Conservation (phyloP, 1,140 invertebrate species). For the Drosophila yakuba region DNA sequence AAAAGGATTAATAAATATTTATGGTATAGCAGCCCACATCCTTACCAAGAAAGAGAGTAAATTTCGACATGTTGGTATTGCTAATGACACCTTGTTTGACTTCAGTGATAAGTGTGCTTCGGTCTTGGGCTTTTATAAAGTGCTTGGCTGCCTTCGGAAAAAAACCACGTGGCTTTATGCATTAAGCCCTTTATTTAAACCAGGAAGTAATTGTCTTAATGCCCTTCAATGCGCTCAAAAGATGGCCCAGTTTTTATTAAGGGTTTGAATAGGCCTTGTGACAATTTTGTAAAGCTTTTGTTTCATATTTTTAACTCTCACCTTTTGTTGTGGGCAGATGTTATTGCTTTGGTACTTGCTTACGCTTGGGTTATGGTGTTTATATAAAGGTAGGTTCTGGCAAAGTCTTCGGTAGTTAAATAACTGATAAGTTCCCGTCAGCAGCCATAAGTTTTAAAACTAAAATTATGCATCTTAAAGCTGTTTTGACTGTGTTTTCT, state of each 20-base stretch:
- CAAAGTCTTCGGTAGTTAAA: slow-evolving; percentile 1
- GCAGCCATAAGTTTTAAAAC: slow-evolving; percentile 5
- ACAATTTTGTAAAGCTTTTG: slow-evolving; percentile 10
- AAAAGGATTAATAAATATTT: neutral
- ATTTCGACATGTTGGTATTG: slow-evolving; percentile 50
- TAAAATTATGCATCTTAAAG: slow-evolving; percentile 19
- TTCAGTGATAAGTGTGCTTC: slow-evolving; percentile 12
- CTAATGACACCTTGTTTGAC: slow-evolving; percentile 2
- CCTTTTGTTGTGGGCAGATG: neutral
- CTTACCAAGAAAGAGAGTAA: slow-evolving; percentile 57
- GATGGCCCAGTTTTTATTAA: slow-evolving; percentile 7
- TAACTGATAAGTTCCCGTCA: slow-evolving; percentile 17
- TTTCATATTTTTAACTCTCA: neutral
- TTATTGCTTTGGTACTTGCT: neutral
- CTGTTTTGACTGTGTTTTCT: slow-evolving; percentile 10
- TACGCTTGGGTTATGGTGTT: neutral
- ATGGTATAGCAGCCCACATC: no score
- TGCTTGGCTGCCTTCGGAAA: neutral
- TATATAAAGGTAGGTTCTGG: neutral
- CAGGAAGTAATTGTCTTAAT: slow-evolving; percentile 20
- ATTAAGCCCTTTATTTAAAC: neutral
- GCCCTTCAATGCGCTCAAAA: slow-evolving; percentile 16
- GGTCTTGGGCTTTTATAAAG: slow-evolving; percentile 42
- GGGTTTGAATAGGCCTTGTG: neutral
- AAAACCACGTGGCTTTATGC: neutral